Percentiles rank a stretch among this genome's conserved stretches.
Conservation (phyloP, 1,140 invertebrate genomes). For the Drusus annulatus region DNA sequence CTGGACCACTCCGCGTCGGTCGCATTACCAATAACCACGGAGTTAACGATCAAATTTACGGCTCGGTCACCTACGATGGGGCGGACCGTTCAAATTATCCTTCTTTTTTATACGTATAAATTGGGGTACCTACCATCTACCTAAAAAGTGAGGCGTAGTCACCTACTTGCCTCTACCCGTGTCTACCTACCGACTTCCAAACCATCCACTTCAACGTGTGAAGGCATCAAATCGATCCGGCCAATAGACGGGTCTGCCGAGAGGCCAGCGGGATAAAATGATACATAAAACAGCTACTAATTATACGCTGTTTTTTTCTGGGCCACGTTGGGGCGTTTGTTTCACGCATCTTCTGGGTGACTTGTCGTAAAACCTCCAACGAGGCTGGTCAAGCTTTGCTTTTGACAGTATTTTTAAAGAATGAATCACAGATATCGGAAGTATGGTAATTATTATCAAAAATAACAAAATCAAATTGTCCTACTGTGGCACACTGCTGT, state of each 20-base stretch:
- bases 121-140: constrained; percentile 32
- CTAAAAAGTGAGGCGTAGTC: background rate
- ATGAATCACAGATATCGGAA: background rate
- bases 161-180: background rate
- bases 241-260: background rate
- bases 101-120: constrained; percentile 51
- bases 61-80: constrained; percentile 45
- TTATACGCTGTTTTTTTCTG: background rate
- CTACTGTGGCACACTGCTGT: too few species aligned
- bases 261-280: background rate
- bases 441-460: too few species aligned
- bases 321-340: background rate
- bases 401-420: too few species aligned
- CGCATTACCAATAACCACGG: constrained; percentile 37
- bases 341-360: constrained; percentile 13
- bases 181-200: background rate
- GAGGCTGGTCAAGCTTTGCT: background rate
- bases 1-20: background rate
- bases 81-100: constrained; percentile 49
- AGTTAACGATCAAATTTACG: constrained; percentile 49
- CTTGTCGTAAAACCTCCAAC: background rate
- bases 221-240: constrained; percentile 9
- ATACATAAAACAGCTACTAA: constrained; percentile 1
- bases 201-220: background rate
- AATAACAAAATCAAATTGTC: too few species aligned